Conservation (phyloP, 2,797 vertebrate species). For the Monodelphis domestica region DNA sequence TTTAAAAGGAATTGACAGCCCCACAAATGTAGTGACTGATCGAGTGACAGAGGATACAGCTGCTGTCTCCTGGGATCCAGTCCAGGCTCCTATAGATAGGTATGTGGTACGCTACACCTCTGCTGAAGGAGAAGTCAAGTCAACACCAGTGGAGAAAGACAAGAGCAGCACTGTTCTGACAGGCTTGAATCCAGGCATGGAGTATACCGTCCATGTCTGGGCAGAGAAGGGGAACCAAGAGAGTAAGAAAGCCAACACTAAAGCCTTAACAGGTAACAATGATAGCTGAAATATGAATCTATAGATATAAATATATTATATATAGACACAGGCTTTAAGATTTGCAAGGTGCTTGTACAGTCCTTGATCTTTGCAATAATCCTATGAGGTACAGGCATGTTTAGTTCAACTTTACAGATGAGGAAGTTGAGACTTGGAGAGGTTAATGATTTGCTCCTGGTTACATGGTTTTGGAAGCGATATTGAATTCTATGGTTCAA, state of each 20-base stretch:
- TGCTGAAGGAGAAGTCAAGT: slow-evolving; percentile 81
- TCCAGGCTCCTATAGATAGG: slow-evolving; percentile 85
- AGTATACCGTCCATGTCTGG: slow-evolving; percentile 87
- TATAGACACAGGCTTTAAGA: neutral
- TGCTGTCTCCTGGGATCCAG: slow-evolving; percentile 85
- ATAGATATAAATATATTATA: no score
- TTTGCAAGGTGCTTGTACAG: neutral
- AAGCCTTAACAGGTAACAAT: slow-evolving; percentile 87
- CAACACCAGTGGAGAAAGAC: slow-evolving; percentile 81
- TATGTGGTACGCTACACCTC: slow-evolving; percentile 87
- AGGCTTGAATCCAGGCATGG: slow-evolving; percentile 86
- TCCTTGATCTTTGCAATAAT: neutral
- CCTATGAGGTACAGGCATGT: neutral
- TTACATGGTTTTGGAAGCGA: neutral
- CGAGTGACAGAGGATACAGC: slow-evolving; percentile 86
- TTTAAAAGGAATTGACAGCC: slow-evolving; percentile 87
- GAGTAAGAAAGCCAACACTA: slow-evolving; percentile 86
- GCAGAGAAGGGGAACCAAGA: slow-evolving; percentile 85
- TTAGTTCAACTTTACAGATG: neutral
- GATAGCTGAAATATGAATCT: neutral
- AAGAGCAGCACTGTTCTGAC: slow-evolving; percentile 82
- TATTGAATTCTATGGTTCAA: neutral
- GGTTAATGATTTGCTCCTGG: neutral
- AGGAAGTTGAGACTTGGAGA: neutral
- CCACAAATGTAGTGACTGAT: slow-evolving; percentile 86